Evolutionary conservation across 2,888 invertebrate species (phyloP).

Genomic region (Netelia virgata): DNA sequence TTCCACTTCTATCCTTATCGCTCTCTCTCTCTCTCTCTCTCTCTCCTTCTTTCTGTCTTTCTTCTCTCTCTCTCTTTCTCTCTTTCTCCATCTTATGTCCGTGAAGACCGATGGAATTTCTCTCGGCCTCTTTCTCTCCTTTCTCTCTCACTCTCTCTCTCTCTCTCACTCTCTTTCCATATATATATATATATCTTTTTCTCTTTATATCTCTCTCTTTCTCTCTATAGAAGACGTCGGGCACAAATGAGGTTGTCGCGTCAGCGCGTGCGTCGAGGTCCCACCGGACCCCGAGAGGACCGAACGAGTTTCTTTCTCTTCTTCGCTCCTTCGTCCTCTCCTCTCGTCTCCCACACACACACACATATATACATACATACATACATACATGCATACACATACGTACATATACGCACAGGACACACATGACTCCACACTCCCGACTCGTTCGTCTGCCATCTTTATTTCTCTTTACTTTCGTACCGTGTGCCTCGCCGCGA

Average conservation of each 20-base stretch:
- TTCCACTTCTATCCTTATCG: conserved; percentile 30
- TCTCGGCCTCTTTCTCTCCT: conserved; percentile 54
- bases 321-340: conserved; percentile 45
- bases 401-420: conserved; percentile 11
- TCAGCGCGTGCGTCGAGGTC: conserved; percentile 79
- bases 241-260: conserved; percentile 84
- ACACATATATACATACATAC: neutral
- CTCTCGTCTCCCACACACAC: conserved; percentile 1
- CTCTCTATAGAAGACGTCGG: conserved; percentile 78
- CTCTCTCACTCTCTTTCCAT: conserved; percentile 51
- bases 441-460: conserved; percentile 51
- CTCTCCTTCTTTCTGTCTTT: conserved; percentile 35
- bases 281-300: conserved; percentile 60
- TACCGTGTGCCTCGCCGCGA: conserved; percentile 48
- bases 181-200: too few species aligned
- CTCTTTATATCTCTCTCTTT: conserved; percentile 48
- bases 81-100: conserved; percentile 42
- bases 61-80: conserved; percentile 54
- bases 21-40: conserved; percentile 36
- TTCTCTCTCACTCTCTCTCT: conserved; percentile 50
- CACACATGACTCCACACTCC: conserved; percentile 5
- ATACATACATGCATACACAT: neutral
- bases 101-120: conserved; percentile 60
- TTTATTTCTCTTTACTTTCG: conserved; percentile 59
- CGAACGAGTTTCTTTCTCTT: conserved; percentile 71